Base-by-base conservation (phyloP, 1,140 invertebrate genomes). In the Diachasma alloeum region DNA sequence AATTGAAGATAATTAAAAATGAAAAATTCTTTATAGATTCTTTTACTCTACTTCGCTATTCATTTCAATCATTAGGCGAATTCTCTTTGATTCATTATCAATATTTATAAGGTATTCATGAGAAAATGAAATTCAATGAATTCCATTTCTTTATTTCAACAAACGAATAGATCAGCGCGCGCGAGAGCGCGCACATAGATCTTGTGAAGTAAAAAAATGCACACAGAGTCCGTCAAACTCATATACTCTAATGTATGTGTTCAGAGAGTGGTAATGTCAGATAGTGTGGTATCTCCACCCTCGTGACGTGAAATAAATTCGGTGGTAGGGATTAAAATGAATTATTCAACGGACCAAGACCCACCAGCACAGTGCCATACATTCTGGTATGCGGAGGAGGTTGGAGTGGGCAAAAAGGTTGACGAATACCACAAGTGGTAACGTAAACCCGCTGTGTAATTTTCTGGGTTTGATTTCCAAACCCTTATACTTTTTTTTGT, bases 301-400 rank as follows among this genome's bases (percentile, higher is more conserved):
- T 66, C 76, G 75, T 69, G 74, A 73, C 42, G 79, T 66, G 74
- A 78, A 67, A 82, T 82, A 82, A 82, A 82, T 82, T 81, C 76
- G 74, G 80, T 77, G 74, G 72, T 74, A 48, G 37, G 76, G 80
- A 82, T 82, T 80, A 80, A 80, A 80, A 79, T 82, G 81, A 82
- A 82, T 82, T 81, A 82, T 82, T 82, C 81, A 82, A 79, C 78
- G 74, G 37, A 39, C 59, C 53, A 77, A 74, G 67, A 26, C 24
- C 24, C 59, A 63, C 59, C 0, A 68, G 22, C 10, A 56, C 9
- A 44, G 74, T 46, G 76, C 46, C 37, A 69, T 42, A 56, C 11
- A 71, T 70, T 66, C 31, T 44, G 42, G 39, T 69, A 70, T 26
- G 69, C 36, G 69, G 31, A 53, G 68, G 68, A 36, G 53, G 42